Evolutionary conservation across 1,140 invertebrate genomes (phyloP).

Genomic region (Ylistrum balloti): DNA sequence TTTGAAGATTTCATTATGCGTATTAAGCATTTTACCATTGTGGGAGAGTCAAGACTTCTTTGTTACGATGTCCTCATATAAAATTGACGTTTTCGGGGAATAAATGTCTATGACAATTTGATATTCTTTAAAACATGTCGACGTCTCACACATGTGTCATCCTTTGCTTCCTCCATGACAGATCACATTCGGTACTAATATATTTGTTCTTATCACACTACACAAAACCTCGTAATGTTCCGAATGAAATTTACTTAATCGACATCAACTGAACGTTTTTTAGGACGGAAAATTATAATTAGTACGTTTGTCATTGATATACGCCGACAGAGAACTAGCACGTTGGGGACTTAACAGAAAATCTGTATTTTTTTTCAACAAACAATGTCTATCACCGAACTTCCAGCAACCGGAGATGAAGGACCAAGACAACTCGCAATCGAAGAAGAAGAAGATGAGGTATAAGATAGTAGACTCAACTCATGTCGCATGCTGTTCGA

Average conservation of each 20-base stretch:
- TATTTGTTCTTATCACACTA: neutral
- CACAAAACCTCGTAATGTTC: neutral
- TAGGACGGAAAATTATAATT: slow-evolving; percentile 21
- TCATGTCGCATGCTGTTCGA: neutral
- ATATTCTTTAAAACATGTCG: neutral
- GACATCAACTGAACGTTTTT: slow-evolving; percentile 24
- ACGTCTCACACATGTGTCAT: neutral
- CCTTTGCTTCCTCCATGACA: neutral
- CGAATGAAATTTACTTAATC: neutral
- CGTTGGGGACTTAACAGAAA: neutral
- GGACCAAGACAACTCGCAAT: neutral
- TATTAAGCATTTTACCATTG: slow-evolving; percentile 4
- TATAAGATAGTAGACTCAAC: neutral
- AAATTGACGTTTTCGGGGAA: neutral
- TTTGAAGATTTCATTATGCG: no score
- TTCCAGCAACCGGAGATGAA: neutral
- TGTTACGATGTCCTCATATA: neutral
- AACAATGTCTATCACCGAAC: neutral
- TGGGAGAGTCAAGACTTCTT: neutral
- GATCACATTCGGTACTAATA: neutral
- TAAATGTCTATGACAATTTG: neutral
- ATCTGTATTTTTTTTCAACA: neutral
- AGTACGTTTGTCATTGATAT: neutral
- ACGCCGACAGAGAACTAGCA: neutral
- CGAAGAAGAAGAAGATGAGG: neutral